Evolutionary conservation across 1,140 invertebrate genomes (phyloP), one percentile per base, ranked within the genome.

Genomic region (Forficula auricularia): DNA sequence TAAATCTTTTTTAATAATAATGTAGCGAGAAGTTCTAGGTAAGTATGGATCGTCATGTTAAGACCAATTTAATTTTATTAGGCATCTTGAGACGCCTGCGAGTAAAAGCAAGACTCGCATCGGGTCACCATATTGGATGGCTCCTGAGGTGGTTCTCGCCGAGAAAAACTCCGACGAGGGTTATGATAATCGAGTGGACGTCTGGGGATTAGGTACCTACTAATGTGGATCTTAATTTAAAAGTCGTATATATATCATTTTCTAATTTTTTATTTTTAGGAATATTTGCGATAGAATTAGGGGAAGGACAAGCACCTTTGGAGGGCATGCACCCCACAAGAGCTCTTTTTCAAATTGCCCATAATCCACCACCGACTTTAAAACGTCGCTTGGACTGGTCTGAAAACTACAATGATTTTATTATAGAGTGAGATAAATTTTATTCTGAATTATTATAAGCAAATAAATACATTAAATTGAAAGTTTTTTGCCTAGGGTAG

Each of bases 111-210:
- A 63, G 42, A 77, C 76, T 1, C 82, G 79, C 54, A 75, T 90
- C 19, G 88, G 88, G 7, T 88, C 86, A 1, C 85, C 87, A 1
- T 82, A 76, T 51, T 91, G 84, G 82, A 88, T 91, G 82, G 84
- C 87, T 2, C 88, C 88, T 1, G 88, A 92, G 66, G 70, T 85
- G 2, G 69, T 85, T 0, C 64, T 67, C 0, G 63, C 61, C 35
- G 52, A 50, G 14, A 50, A 45, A 19, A 46, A 59, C 49, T 63
- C 71, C 37, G 53, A 19, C 53, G 55, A 53, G 32, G 66, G 67
- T 12, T 83, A 90, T 59, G 75, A 79, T 38, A 73, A 72, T 53
- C 71, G 80, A 14, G 73, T 72, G 19, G 88, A 91, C 60, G 81
- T 91, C n/a, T 94, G 88, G 88, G 79, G 85, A 2, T 53, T 91